phyloP scores from a whole-genome alignment of 2,888 invertebrate species.

The Brachyptera risi region DNA sequence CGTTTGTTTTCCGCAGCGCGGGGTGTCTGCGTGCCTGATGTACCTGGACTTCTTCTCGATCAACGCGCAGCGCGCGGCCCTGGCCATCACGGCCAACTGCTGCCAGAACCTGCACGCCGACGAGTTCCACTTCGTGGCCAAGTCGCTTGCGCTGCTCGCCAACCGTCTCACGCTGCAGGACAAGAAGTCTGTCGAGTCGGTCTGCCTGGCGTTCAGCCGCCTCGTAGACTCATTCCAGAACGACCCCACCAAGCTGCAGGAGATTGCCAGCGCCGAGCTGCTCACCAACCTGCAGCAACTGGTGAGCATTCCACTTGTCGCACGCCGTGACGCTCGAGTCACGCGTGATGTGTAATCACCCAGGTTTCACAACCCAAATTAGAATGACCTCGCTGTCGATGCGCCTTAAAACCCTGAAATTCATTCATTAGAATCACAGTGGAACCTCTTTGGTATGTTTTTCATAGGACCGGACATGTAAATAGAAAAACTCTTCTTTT shows the following conservation, averaged over 20 bases:
- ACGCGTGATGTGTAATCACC: no score
- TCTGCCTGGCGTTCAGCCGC: conserved; percentile 93
- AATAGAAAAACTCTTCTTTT: no score
- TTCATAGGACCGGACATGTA: no score
- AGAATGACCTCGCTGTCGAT: no score
- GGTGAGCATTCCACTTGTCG: conserved; percentile 49
- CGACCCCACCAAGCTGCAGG: conserved; percentile 84
- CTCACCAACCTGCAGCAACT: conserved; percentile 91
- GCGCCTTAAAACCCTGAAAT: no score
- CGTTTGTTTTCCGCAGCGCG: conserved; percentile 59
- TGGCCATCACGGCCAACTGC: conserved; percentile 96
- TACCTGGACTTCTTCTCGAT: conserved; percentile 99
- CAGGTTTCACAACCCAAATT: no score
- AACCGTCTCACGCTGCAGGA: conserved; percentile 63
- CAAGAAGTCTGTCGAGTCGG: conserved; percentile 96
- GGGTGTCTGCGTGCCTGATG: conserved; percentile 92
- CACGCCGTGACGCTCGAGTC: no score
- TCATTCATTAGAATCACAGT: no score
- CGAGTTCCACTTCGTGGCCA: conserved; percentile 90
- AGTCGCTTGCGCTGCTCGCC: conserved; percentile 82
- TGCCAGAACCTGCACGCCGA: conserved; percentile 90
- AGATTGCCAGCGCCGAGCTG: conserved; percentile 88
- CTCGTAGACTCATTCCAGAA: conserved; percentile 95
- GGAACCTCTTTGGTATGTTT: no score
- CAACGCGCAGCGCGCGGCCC: conserved; percentile 92